Evolutionary conservation across 2,888 invertebrate species (phyloP).

Genomic region (Acrobasis repandana): DNA sequence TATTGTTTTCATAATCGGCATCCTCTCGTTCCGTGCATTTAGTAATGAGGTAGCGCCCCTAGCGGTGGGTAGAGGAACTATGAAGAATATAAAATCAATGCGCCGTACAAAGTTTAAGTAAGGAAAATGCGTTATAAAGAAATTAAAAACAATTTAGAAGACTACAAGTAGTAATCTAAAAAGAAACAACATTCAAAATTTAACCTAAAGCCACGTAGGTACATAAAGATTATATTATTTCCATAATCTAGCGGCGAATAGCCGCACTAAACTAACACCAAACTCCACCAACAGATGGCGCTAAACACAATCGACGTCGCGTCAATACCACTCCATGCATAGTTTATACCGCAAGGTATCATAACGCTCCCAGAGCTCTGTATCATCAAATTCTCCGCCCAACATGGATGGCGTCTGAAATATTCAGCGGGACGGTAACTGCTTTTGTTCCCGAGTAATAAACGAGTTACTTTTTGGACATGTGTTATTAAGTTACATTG

Average conservation of each 20-base stretch:
- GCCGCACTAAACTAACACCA: slow-evolving; percentile 35
- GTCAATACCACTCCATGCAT: slow-evolving; percentile 71
- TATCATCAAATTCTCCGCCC: slow-evolving; percentile 71
- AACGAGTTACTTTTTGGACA: slow-evolving; percentile 44
- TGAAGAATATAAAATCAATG: slow-evolving; percentile 19
- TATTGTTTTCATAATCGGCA: slow-evolving; percentile 9
- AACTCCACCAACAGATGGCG: slow-evolving; percentile 54
- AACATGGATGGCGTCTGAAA: slow-evolving; percentile 69
- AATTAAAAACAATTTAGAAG: too few relatives aligned
- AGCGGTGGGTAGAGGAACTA: slow-evolving; percentile 18
- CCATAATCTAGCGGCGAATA: slow-evolving; percentile 49
- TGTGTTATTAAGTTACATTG: slow-evolving; percentile 23
- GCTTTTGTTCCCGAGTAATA: slow-evolving; percentile 74
- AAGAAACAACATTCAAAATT: too few relatives aligned
- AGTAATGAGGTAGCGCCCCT: slow-evolving; percentile 39
- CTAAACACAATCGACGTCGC: slow-evolving; percentile 46
- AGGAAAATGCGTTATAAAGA: too few relatives aligned
- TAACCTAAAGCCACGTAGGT: too few relatives aligned
- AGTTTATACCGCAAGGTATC: slow-evolving; percentile 63
- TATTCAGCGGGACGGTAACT: slow-evolving; percentile 72
- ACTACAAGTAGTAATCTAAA: too few relatives aligned
- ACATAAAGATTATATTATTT: too few relatives aligned
- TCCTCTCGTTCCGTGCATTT: slow-evolving; percentile 34
- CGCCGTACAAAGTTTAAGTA: not conserved
- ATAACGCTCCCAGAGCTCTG: slow-evolving; percentile 65